Base-by-base conservation (phyloP, 2,888 invertebrate species). In the Caenorhabditis afra region DNA sequence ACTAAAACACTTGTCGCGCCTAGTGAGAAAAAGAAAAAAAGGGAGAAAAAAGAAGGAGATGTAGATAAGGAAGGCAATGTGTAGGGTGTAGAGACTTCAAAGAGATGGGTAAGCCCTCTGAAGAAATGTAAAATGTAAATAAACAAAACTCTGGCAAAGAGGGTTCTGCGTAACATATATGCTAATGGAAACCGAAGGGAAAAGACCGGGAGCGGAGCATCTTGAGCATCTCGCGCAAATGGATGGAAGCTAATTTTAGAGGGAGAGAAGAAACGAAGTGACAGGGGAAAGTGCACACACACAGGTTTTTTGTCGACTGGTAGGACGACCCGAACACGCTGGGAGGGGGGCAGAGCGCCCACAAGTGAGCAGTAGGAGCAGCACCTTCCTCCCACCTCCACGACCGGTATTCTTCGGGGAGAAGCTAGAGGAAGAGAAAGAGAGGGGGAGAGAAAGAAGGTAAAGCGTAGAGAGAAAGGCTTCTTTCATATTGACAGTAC, bases 401-500 rank as follows among this genome's bases (percentile, higher is more conserved):
- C 62, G 62, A 64, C 71, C 71, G 62, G 71, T 71, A 71, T 71
- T 71, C 29, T 5, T 29, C 29, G 29, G 29, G 7, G 29, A 5
- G 29, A 29, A 29, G 29, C 37, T 23, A 47, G 61, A 52, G 66
- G 61, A 74, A 47, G 58, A 62, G 29, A 71, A 44, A 59, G 59
- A 18, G 45, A 22, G 35, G 52, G 44, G 49, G 53, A 37, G 37
- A 16, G n/a, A n/a, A n/a, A n/a, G n/a, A n/a, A n/a, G n/a, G n/a
- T n/a, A n/a, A n/a, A n/a, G n/a, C n/a, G n/a, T n/a, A n/a, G n/a
- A n/a, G n/a, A n/a, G 22, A 50, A 45, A 44, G 61, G 52, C 53
- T 61, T 53, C 55, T 55, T 71, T 55, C 55, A 71, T 71, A 71
- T 71, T 71, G 71, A 71, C 71, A 71, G 64, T 62, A 57, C 50